These are phyloP conservation scores for Loxodonta africana DNA, from an alignment of 2,113 vertebrate species.

Conservation along the genomic window DNA sequence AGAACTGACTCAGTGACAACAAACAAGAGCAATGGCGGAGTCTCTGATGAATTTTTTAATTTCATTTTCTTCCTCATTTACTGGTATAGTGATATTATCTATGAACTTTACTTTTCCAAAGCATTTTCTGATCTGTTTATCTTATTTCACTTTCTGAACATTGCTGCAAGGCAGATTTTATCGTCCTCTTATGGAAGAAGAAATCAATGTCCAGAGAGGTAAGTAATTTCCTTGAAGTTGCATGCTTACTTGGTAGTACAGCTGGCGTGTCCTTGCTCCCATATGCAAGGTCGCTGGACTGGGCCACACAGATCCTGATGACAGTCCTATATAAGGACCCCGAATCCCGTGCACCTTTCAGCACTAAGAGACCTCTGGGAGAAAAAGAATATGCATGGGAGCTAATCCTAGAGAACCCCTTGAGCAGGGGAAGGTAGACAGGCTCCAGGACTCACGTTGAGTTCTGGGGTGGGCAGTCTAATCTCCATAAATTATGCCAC, in stretches of 20 bases:
- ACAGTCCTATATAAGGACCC: accelerated
- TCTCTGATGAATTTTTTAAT: no score
- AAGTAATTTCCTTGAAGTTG: accelerated
- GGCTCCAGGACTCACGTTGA: background rate
- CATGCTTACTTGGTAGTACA: no score
- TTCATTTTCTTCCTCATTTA: background rate
- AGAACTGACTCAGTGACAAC: no score
- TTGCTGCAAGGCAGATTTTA: accelerated
- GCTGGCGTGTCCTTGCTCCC: background rate
- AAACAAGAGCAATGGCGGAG: no score
- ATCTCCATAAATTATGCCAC: background rate
- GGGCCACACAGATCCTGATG: accelerated
- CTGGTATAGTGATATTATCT: background rate
- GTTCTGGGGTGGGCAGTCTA: background rate
- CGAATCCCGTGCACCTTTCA: accelerated
- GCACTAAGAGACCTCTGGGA: background rate
- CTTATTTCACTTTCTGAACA: background rate
- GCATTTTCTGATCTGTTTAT: background rate
- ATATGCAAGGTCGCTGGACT: accelerated
- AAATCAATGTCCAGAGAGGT: accelerated
- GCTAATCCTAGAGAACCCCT: background rate
- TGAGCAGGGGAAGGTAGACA: background rate
- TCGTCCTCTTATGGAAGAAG: accelerated
- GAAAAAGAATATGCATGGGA: background rate
- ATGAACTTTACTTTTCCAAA: background rate